Evolutionary conservation across 2,888 invertebrate species (phyloP).

Genomic region (Leptinotarsa tumamoca): DNA sequence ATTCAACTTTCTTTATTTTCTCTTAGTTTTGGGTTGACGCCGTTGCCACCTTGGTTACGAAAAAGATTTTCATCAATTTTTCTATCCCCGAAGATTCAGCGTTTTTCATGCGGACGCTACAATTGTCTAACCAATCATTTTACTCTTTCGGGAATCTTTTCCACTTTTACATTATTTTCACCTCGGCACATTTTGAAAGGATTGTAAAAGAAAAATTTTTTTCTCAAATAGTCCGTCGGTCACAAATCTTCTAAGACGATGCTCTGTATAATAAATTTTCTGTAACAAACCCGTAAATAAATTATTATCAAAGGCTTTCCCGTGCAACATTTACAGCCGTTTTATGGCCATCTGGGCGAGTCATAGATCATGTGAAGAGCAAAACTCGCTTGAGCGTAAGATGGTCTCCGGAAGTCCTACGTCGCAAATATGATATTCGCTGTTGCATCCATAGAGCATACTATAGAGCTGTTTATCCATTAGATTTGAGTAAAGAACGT

Average conservation of each 20-base stretch:
- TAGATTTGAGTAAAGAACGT: not conserved
- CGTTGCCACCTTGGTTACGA: too few relatives aligned
- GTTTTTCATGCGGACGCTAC: too few relatives aligned
- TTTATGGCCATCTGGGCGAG: constrained; percentile 37
- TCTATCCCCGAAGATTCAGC: too few relatives aligned
- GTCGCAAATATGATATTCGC: constrained; percentile 29
- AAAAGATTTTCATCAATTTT: too few relatives aligned
- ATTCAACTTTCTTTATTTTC: too few relatives aligned
- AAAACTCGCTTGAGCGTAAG: constrained; percentile 28
- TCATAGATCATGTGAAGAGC: constrained; percentile 32
- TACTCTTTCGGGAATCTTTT: too few relatives aligned
- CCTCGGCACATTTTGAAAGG: too few relatives aligned
- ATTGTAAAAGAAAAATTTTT: not conserved
- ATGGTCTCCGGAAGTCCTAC: constrained; percentile 26
- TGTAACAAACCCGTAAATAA: constrained; percentile 56
- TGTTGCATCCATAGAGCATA: constrained; percentile 24
- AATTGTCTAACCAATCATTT: too few relatives aligned
- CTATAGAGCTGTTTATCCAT: constrained; percentile 19
- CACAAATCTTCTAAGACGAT: constrained; percentile 15
- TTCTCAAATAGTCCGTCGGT: not conserved
- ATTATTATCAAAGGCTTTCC: constrained; percentile 50
- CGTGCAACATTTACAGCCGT: constrained; percentile 39
- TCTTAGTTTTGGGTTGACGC: too few relatives aligned
- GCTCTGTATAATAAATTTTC: constrained; percentile 60
- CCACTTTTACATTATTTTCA: too few relatives aligned